Evolutionary conservation across 2,888 invertebrate genomes (phyloP).

Genomic region (Yponomeuta plumbellus): DNA sequence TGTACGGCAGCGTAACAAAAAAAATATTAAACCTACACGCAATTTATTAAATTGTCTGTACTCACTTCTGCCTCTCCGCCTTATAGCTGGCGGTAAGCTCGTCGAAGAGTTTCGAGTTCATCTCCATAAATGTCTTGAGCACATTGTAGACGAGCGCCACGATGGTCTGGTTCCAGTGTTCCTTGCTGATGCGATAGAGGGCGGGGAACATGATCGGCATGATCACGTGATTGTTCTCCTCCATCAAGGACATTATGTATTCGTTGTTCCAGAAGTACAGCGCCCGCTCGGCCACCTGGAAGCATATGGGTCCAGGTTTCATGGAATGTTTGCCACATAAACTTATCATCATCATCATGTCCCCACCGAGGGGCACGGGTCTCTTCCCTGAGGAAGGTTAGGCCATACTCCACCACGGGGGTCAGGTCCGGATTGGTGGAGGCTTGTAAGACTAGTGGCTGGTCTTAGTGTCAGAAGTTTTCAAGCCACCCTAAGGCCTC

Average conservation of each 20-base stretch:
- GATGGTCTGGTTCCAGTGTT: slow-evolving; percentile 99
- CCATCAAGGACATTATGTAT: slow-evolving; percentile 99
- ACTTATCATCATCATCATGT: too few species aligned
- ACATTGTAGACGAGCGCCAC: slow-evolving; percentile 99
- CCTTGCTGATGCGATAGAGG: slow-evolving; percentile 98
- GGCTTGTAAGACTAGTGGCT: too few species aligned
- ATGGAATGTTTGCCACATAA: too few species aligned
- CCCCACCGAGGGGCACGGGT: too few species aligned
- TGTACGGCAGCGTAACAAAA: too few species aligned
- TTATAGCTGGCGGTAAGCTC: slow-evolving; percentile 99
- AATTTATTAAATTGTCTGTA: slow-evolving; percentile 32
- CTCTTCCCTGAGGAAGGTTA: too few species aligned
- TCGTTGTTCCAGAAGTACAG: slow-evolving; percentile 99
- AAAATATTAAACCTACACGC: too few species aligned
- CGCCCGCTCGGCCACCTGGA: slow-evolving; percentile 97
- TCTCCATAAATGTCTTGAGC: slow-evolving; percentile 99
- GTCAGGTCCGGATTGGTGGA: too few species aligned
- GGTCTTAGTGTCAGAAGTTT: too few species aligned
- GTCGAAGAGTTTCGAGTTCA: slow-evolving; percentile 99
- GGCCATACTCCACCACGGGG: too few species aligned
- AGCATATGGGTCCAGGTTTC: neutral
- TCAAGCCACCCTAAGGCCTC: too few species aligned
- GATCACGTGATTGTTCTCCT: slow-evolving; percentile 98
- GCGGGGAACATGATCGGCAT: slow-evolving; percentile 99
- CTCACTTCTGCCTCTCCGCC: slow-evolving; percentile 98